Percentiles rank a stretch among this genome's conserved stretches.
These are phyloP conservation scores for Parapristionchus giblindavisi DNA, from an alignment of 2,888 invertebrate genomes.

Conservation along the genomic window DNA sequence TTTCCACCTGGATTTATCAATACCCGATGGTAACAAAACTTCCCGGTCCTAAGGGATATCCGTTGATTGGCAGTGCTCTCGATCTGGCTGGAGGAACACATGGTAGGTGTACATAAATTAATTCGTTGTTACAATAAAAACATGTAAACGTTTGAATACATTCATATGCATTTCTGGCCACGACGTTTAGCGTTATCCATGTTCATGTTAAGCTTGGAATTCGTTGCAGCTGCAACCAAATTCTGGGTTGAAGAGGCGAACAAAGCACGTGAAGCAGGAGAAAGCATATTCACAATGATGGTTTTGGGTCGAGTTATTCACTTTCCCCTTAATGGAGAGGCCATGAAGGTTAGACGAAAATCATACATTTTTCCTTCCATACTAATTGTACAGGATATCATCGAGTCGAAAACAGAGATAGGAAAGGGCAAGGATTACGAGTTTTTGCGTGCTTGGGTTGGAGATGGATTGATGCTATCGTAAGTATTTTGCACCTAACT, in stretches of 20 bases:
- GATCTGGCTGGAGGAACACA: too few species aligned
- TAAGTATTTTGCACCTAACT: conserved; percentile 14
- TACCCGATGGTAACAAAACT: too few species aligned
- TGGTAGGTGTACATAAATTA: too few species aligned
- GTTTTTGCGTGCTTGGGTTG: conserved; percentile 72
- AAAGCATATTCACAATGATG: background rate
- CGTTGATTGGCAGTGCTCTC: too few species aligned
- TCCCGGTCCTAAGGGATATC: too few species aligned
- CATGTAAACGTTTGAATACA: too few species aligned
- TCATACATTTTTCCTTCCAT: background rate
- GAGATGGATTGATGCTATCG: conserved; percentile 71
- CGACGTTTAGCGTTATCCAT: too few species aligned
- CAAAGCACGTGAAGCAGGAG: background rate
- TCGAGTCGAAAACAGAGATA: conserved; percentile 62
- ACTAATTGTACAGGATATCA: conserved; percentile 46
- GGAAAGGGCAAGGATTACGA: conserved; percentile 70
- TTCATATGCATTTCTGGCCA: too few species aligned
- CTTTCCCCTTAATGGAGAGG: conserved; percentile 24
- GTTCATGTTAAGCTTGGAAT: too few species aligned
- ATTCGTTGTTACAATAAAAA: too few species aligned
- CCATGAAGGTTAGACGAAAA: background rate
- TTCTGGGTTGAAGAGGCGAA: conserved; percentile 10
- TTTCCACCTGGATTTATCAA: too few species aligned
- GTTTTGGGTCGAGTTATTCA: conserved; percentile 7
- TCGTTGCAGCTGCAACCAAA: background rate